Base-by-base conservation (phyloP, 2,888 invertebrate genomes). In the Parelbella ahira region DNA sequence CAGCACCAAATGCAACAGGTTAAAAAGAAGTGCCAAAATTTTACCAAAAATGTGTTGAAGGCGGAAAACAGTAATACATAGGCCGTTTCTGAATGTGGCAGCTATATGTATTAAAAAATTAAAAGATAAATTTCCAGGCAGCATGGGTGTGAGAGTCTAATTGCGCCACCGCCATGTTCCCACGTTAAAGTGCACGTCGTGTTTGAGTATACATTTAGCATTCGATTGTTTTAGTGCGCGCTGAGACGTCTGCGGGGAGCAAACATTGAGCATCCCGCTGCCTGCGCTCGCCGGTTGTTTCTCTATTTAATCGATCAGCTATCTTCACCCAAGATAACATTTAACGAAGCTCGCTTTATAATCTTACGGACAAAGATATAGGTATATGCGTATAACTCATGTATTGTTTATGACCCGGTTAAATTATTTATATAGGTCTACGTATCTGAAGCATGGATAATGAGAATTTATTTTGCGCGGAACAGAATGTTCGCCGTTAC, bases 181-280 rank as follows among this genome's bases (percentile, higher is more conserved):
- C 87, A 86, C 86, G 86, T 79, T 78, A 76, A 78, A 81, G 75
- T 78, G 81, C 77, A 68, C 74, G 73, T 62, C 65, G 67, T 86
- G 86, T 87, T 87, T 87, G 83, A 64, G 67, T 63, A 75, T 72
- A 63, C 81, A 72, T 77, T 87, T 87, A 87, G 82, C 87, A 77
- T 78, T 83, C 81, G 87, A 87, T 87, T 87, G 86, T 87, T 81
- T 87, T 86, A 86, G 86, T 80, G 82, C 73, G 72, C 73, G 68
- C 74, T 71, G 74, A 80, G 80, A 77, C 74, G 76, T 77, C 79
- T 72, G 75, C 68, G 48, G 61, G 68, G 70, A 72, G 74, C 68
- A 86, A 82, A 86, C 81, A 84, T 68, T 63, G 67, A 62, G 68
- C 68, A 80, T 75, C 79, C 75, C 77, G 68, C 53, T 49, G 45